Conservation (phyloP, 2,113 vertebrate genomes). For the Pomatorhinus ruficollis region DNA sequence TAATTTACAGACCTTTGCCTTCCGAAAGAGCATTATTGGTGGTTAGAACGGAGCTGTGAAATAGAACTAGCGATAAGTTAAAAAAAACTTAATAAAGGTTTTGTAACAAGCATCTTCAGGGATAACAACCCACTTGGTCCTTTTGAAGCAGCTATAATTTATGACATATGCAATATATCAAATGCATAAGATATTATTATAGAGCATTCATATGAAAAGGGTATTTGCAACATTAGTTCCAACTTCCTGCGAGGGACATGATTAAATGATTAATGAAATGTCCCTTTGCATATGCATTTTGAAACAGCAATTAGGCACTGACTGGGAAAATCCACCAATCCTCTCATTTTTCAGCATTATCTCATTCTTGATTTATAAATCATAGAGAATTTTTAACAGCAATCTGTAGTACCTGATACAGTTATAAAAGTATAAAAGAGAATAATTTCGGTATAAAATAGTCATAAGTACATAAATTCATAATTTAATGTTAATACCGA, state of each 20-base stretch:
- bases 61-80: slow-evolving; percentile 84
- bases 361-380: slow-evolving; percentile 96
- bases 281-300: slow-evolving; percentile 97
- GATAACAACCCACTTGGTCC: slow-evolving; percentile 87
- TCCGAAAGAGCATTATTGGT: slow-evolving; percentile 78
- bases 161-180: slow-evolving; percentile 99
- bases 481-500: slow-evolving; percentile 90
- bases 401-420: slow-evolving; percentile 87
- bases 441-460: slow-evolving; percentile 86
- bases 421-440: slow-evolving; percentile 87
- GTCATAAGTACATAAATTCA: slow-evolving; percentile 85
- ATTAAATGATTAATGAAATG: slow-evolving; percentile 99
- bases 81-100: slow-evolving; percentile 88
- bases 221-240: slow-evolving; percentile 99
- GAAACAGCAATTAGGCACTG: slow-evolving; percentile 99
- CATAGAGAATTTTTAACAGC: slow-evolving; percentile 89
- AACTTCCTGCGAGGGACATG: slow-evolving; percentile 98
- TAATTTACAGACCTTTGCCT: slow-evolving; percentile 87
- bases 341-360: slow-evolving; percentile 87
- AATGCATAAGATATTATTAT: slow-evolving; percentile 97
- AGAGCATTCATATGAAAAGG: slow-evolving; percentile 99
- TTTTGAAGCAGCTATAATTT: slow-evolving; percentile 98
- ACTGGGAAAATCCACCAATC: slow-evolving; percentile 86
- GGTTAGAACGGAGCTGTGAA: slow-evolving; percentile 80
- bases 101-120: slow-evolving; percentile 91